A percentile compares a stretch with the other conserved stretches of the same genome.
phyloP scores from a whole-genome alignment of 2,113 vertebrate species.

The Cololabis saira region DNA sequence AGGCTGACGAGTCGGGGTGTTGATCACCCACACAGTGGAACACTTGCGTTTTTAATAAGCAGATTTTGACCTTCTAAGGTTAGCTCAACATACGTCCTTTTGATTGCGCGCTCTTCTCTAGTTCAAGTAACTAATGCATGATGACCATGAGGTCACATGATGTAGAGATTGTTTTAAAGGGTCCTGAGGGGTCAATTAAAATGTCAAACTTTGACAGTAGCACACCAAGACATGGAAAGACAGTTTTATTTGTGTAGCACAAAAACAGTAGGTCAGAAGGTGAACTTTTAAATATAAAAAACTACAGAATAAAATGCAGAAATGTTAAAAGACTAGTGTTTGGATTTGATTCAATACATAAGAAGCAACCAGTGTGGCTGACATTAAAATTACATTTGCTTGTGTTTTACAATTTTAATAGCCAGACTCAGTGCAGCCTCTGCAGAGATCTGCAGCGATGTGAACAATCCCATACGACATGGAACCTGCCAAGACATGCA shows the following conservation, averaged over 20 bases:
- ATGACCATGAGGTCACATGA: conserved; percentile 5
- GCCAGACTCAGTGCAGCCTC: too few species aligned
- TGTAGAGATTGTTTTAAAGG: background rate
- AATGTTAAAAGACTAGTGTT: too few species aligned
- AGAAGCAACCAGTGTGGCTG: background rate
- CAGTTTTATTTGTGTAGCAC: background rate
- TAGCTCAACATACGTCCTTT: conserved; percentile 13
- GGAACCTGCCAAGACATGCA: too few species aligned
- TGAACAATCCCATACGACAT: too few species aligned
- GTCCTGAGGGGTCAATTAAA: conserved; percentile 15
- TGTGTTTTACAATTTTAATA: background rate
- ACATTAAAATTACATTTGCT: background rate
- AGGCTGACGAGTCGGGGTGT: background rate
- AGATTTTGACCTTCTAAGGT: conserved; percentile 3
- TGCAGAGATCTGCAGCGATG: too few species aligned
- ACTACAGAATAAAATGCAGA: too few species aligned
- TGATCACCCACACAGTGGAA: conserved; percentile 3
- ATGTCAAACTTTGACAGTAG: conserved; percentile 6
- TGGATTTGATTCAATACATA: too few species aligned
- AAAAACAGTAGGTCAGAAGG: background rate
- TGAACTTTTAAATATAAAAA: background rate
- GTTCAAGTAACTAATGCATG: background rate
- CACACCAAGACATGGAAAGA: background rate
- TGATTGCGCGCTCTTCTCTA: conserved; percentile 21
- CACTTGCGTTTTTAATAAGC: conserved; percentile 15